Conservation (phyloP, 1,140 invertebrate genomes). For the Drosophila yakuba region DNA sequence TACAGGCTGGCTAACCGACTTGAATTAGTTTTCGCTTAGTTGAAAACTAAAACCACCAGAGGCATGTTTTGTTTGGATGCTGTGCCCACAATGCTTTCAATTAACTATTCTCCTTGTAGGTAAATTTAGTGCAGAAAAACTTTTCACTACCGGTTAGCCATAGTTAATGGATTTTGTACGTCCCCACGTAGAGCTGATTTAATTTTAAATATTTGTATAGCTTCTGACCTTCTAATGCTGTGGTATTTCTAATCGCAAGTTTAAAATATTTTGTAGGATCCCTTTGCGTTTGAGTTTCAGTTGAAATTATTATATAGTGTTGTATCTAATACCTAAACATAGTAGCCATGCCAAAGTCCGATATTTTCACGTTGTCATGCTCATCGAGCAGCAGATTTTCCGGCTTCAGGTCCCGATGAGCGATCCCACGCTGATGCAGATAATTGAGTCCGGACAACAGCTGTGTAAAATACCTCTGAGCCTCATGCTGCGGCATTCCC, state of each 20-base stretch:
- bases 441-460: conserved; percentile 94
- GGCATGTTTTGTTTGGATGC: conserved; percentile 20
- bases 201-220: conserved; percentile 1
- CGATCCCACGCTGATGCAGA: conserved; percentile 92
- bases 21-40: conserved; percentile 27
- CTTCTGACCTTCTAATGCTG: not conserved
- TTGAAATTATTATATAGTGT: not conserved
- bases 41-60: conserved; percentile 13
- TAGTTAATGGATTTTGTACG: conserved; percentile 31
- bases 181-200: not conserved
- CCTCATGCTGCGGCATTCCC: conserved; percentile 92
- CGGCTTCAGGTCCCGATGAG: conserved; percentile 97
- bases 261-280: not conserved
- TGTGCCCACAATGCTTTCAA: conserved; percentile 22
- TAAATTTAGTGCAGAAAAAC: conserved; percentile 22
- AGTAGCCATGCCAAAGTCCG: conserved; percentile 98
- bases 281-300: not conserved
- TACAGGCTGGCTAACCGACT: conserved; percentile 5
- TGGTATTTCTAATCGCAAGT: not conserved
- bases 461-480: conserved; percentile 96
- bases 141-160: conserved; percentile 16
- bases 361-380: conserved; percentile 96
- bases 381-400: conserved; percentile 97
- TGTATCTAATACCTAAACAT: conserved; percentile 89
- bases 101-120: conserved; percentile 45